Conservation (phyloP, 2,797 vertebrate genomes). For the Poeciliopsis turneri region DNA sequence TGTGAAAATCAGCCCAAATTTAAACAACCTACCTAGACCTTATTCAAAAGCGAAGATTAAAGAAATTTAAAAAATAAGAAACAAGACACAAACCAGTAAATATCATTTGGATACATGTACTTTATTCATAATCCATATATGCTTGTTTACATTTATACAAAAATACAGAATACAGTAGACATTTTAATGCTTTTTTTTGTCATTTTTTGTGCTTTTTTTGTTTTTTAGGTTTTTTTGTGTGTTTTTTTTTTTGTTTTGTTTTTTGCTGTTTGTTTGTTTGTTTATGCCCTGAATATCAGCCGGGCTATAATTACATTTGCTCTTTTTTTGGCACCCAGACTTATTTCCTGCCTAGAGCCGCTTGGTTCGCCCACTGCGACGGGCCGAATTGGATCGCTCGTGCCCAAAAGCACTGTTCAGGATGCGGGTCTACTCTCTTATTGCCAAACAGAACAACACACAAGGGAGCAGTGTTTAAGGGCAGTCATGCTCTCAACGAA, state of each 20-base stretch:
- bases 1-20: too few species aligned
- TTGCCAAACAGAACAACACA: slow-evolving; percentile 32
- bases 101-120: slow-evolving; percentile 77
- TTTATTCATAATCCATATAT: slow-evolving; percentile 86
- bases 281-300: slow-evolving; percentile 72
- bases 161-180: slow-evolving; percentile 86
- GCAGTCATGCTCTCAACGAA: slow-evolving; percentile 44
- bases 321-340: slow-evolving; percentile 81
- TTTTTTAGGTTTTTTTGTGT: not conserved
- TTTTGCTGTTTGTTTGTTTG: not conserved
- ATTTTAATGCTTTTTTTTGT: slow-evolving; percentile 65
- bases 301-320: slow-evolving; percentile 76
- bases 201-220: not conserved
- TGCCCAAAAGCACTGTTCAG: slow-evolving; percentile 57
- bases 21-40: too few species aligned
- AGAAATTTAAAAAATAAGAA: too few species aligned
- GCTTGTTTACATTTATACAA: slow-evolving; percentile 86
- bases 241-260: not conserved
- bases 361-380: slow-evolving; percentile 48
- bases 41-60: too few species aligned
- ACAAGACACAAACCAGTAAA: not conserved
- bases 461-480: slow-evolving; percentile 51
- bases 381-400: slow-evolving; percentile 40
- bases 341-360: slow-evolving; percentile 78
- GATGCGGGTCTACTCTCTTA: slow-evolving; percentile 25